Evolutionary conservation across 2,888 invertebrate genomes (phyloP), one percentile per base, ranked within the genome.

Genomic region (Neoascia interrupta): DNA sequence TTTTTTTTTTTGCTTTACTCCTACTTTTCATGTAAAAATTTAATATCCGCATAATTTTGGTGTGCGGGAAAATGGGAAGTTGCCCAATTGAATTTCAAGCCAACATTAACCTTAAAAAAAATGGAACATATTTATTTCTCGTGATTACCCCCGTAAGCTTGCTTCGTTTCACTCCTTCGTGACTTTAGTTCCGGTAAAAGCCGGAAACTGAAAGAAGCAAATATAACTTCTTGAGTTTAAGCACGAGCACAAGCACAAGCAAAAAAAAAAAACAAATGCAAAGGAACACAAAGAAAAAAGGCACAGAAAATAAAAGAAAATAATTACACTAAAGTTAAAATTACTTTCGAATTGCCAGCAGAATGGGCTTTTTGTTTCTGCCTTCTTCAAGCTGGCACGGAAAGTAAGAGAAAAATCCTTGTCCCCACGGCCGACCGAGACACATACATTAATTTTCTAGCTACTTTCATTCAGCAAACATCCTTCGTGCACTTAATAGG

Each of bases 321-420:
- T 76, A 60, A 72, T 76, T 72, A 72, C 47, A 53, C 28, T 26
- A 31, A 60, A 76, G 76, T 70, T 76, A 60, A 76, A 72, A 72
- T 76, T 64, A 58, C 76, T 56, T 72, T 72, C 45, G 58, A 76
- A 76, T 72, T 76, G 47, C 75, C 56, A 69, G 28, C 51, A 23
- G 49, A 69, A 75, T 69, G 75, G 56, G 56, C 51, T 73, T 19
- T 69, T 69, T 69, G 49, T 69, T 63, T 54, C 18, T 18, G 21
- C 21, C 36, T 56, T 63, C 43, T 51, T 69, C 56, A 63, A 63
- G 56, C 63, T 63, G 34, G 49, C 49, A 69, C 43, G 36, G 43
- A 69, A 56, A 49, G 36, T 28, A 36, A 74, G 28, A 74, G 69
- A 54, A 54, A 39, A 21, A 36, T 18, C 11, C 21, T 41, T 61